Percentiles rank a stretch among this genome's conserved stretches.
phyloP scores from a whole-genome alignment of 2,113 vertebrate genomes.

The Megaceryle torquata region DNA sequence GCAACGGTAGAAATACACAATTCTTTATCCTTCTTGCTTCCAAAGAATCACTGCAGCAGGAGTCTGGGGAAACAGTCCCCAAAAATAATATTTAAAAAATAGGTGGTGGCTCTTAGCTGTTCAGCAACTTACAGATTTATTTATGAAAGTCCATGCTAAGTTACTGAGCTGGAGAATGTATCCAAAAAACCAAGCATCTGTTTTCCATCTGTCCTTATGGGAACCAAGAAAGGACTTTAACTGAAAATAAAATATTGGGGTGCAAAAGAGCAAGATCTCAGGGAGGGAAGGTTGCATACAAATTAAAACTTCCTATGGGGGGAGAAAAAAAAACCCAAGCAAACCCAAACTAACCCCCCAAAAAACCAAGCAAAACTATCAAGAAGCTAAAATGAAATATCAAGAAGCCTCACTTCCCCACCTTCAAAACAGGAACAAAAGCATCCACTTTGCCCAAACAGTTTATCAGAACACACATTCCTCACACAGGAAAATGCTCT shows the following conservation, averaged over 20 bases:
- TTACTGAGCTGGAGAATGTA: conserved; percentile 43
- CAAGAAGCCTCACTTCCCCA: background rate
- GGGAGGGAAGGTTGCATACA: background rate
- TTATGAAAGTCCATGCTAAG: conserved; percentile 36
- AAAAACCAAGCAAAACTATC: no score
- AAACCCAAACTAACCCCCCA: background rate
- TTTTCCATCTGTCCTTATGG: conserved; percentile 65
- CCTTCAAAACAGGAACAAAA: background rate
- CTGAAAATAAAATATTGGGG: conserved; percentile 46
- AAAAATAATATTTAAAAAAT: conserved; percentile 32
- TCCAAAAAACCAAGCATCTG: conserved; percentile 65
- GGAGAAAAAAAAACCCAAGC: background rate
- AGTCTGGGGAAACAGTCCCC: background rate
- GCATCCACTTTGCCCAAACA: background rate
- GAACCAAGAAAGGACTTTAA: conserved; percentile 14
- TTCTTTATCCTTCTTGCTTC: background rate
- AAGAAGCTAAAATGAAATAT: no score
- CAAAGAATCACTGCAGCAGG: background rate
- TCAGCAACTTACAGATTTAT: conserved; percentile 53
- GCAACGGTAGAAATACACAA: background rate
- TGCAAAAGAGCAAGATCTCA: conserved; percentile 26
- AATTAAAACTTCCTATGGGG: background rate
- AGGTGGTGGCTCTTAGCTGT: background rate
- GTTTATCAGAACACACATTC: background rate
- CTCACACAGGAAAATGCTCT: no score